Conservation (phyloP, 2,113 vertebrate genomes). For the Pontoporia blainvillei region DNA sequence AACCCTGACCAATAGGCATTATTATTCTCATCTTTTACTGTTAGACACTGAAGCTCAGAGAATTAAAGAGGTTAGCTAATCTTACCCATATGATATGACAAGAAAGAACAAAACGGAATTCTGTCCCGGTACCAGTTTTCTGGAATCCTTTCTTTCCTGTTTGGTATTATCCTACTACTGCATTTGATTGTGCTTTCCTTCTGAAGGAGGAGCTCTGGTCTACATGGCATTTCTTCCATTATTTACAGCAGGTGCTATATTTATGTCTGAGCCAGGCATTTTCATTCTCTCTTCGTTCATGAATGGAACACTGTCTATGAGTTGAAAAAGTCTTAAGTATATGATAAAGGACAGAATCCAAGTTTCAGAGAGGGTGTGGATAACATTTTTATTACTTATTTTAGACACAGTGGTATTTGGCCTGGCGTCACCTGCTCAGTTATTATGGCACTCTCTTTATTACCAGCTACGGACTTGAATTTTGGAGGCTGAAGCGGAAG, state of each 20-base stretch:
- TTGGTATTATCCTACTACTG: not conserved
- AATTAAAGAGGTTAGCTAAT: not conserved
- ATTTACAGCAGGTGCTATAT: conserved; percentile 36
- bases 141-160: conserved; percentile 2
- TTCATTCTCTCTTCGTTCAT: conserved; percentile 25
- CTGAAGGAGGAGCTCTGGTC: not conserved
- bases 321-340: not conserved
- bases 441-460: not conserved
- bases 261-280: not conserved
- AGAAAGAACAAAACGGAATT: not conserved
- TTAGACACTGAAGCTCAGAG: not conserved
- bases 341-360: not conserved
- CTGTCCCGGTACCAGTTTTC: not conserved
- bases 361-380: not conserved
- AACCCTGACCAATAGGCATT: not conserved
- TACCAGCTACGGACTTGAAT: conserved; percentile 22
- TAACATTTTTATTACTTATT: conserved; percentile 35
- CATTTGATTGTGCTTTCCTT: conserved; percentile 32
- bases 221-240: not conserved
- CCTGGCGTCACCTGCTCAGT: not conserved
- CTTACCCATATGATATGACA: not conserved
- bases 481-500: conserved; percentile 2
- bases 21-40: not conserved
- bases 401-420: conserved; percentile 24
- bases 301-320: not conserved